These are phyloP conservation scores for Orthosia cruda DNA, from an alignment of 2,888 invertebrate genomes.

Conservation along the genomic window DNA sequence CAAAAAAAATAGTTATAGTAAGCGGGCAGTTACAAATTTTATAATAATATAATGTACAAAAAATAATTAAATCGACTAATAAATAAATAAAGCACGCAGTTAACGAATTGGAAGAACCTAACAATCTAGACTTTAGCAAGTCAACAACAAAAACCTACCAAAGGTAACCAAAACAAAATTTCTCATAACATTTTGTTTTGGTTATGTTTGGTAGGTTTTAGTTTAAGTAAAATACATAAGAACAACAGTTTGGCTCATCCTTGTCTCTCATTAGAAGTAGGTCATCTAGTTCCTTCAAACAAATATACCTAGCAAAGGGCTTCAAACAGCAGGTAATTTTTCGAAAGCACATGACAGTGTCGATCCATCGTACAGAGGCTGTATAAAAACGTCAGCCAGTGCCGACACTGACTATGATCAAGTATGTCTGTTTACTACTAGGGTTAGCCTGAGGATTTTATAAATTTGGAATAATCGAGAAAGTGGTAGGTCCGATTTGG, in stretches of 20 bases:
- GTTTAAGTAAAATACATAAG: slow-evolving; percentile 12
- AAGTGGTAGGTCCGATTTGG: not conserved
- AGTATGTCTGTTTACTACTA: slow-evolving; percentile 76
- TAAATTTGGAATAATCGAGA: not conserved
- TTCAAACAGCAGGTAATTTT: slow-evolving; percentile 79
- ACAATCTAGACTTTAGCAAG: not conserved
- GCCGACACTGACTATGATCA: slow-evolving; percentile 86
- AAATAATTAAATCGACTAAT: not conserved
- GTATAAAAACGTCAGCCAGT: slow-evolving; percentile 85
- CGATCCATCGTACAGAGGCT: slow-evolving; percentile 80
- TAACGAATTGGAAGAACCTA: not conserved
- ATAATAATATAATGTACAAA: not conserved
- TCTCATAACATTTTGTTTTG: not conserved
- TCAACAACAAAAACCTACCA: not conserved
- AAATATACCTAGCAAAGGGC: slow-evolving; percentile 47
- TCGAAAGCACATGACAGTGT: slow-evolving; percentile 83
- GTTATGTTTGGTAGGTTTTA: too few relatives aligned
- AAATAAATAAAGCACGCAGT: not conserved
- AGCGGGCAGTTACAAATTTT: slow-evolving; percentile 3
- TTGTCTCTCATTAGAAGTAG: slow-evolving; percentile 21
- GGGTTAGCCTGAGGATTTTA: slow-evolving; percentile 70
- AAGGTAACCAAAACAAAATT: not conserved
- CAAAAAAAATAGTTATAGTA: not conserved
- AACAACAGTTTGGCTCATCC: slow-evolving; percentile 15
- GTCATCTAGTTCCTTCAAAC: slow-evolving; percentile 53